Evolutionary conservation across 2,797 vertebrate species (phyloP).

Genomic region (Delichon dasypus): DNA sequence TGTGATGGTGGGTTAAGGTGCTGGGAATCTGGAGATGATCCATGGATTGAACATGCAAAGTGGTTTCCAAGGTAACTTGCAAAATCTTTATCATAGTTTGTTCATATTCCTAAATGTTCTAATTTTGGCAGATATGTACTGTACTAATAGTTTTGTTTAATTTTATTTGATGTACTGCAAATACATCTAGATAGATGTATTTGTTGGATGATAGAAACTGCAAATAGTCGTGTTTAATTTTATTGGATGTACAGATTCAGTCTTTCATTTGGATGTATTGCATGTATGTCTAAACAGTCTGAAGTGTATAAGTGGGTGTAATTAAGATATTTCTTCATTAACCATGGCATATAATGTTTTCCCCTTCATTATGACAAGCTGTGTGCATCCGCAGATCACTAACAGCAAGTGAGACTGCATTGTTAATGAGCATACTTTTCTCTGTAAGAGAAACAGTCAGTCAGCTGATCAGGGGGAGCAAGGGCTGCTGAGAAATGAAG

Average conservation of each 20-base stretch:
- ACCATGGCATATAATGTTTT: background rate
- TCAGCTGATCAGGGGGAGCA: background rate
- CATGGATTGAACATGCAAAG: slow-evolving; percentile 97
- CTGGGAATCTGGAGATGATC: slow-evolving; percentile 98
- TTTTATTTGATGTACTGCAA: background rate
- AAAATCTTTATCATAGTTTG: background rate
- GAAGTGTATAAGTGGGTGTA: background rate
- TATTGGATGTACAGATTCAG: background rate
- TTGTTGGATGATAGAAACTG: no score
- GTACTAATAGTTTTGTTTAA: background rate
- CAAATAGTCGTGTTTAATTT: background rate
- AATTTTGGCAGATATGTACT: background rate
- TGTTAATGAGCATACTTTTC: background rate
- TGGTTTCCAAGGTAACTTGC: slow-evolving; percentile 96
- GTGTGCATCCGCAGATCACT: background rate
- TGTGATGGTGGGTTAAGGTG: slow-evolving; percentile 97
- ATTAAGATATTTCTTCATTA: background rate
- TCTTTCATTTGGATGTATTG: background rate
- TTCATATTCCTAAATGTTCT: background rate
- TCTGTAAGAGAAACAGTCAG: background rate
- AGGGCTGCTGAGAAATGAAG: background rate
- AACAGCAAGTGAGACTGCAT: background rate
- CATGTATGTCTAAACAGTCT: background rate
- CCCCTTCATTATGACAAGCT: background rate
- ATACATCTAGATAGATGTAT: no score